These are phyloP conservation scores for Procapra przewalskii DNA, from an alignment of 2,113 vertebrate species.

Conservation along the genomic window DNA sequence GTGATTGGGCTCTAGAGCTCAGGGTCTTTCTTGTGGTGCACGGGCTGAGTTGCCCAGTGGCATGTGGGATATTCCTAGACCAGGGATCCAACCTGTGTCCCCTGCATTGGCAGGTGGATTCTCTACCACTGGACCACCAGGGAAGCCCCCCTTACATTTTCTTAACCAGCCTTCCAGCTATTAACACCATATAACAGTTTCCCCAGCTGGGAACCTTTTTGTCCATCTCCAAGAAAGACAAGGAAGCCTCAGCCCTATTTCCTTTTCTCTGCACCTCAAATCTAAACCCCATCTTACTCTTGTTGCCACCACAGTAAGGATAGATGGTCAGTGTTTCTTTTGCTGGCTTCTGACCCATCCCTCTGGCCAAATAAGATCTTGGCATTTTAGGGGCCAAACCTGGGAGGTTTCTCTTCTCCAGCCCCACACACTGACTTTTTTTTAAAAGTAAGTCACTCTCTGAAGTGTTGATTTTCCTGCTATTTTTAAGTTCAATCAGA, in stretches of 20 bases:
- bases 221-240: background rate
- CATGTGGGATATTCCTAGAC: background rate
- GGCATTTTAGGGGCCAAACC: background rate
- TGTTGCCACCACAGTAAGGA: background rate
- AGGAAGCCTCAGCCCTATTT: background rate
- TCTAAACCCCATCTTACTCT: background rate
- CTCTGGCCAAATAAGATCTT: conserved; percentile 44
- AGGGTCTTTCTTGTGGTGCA: background rate
- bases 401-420: conserved; percentile 52
- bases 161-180: fast-evolving
- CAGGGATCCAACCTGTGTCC: background rate
- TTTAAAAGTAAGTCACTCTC: conserved; percentile 62
- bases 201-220: background rate
- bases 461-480: conserved; percentile 76
- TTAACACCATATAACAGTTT: background rate
- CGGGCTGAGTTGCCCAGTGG: background rate
- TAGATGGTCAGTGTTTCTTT: background rate
- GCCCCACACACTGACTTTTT: background rate
- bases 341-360: conserved; percentile 25
- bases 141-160: background rate
- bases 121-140: background rate
- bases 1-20: background rate
- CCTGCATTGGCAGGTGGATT: background rate
- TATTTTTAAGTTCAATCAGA: conserved; percentile 80
- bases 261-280: background rate